A percentile compares a stretch with the other conserved stretches of the same genome.
Evolutionary conservation across 2,797 vertebrate genomes (phyloP).

Genomic region (Manis pentadactyla): DNA sequence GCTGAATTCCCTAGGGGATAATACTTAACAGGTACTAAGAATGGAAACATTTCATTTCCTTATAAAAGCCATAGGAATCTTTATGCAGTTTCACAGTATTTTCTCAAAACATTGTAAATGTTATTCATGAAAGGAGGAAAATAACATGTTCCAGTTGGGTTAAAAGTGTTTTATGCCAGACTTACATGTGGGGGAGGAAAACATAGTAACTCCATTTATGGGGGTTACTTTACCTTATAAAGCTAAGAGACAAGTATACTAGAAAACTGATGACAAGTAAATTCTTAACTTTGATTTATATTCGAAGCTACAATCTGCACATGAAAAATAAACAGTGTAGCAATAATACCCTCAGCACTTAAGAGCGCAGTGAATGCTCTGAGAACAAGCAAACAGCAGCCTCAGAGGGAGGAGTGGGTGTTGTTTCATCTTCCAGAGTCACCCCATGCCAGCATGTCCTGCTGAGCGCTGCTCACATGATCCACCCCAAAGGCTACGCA

Average conservation of each 20-base stretch:
- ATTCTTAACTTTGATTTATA: neutral
- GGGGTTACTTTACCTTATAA: neutral
- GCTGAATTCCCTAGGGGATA: neutral
- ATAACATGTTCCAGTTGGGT: neutral
- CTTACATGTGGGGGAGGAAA: neutral
- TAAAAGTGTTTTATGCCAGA: conserved; percentile 34
- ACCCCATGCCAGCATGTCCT: neutral
- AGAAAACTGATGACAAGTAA: neutral
- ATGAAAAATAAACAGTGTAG: conserved; percentile 26
- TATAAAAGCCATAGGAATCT: neutral
- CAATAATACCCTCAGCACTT: neutral
- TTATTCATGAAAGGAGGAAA: conserved; percentile 34
- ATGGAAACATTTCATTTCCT: neutral
- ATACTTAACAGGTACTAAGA: neutral
- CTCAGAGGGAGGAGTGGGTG: neutral
- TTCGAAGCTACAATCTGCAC: neutral
- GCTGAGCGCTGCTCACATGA: neutral
- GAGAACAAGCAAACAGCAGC: neutral
- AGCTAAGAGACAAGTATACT: conserved; percentile 39
- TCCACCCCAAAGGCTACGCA: neutral
- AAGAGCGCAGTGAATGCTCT: neutral
- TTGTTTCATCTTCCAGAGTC: neutral
- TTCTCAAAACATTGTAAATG: conserved; percentile 12
- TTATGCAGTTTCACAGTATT: neutral
- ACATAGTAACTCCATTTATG: neutral